phyloP scores from a whole-genome alignment of 1,140 invertebrate genomes.

The Megalonaias nervosa region DNA sequence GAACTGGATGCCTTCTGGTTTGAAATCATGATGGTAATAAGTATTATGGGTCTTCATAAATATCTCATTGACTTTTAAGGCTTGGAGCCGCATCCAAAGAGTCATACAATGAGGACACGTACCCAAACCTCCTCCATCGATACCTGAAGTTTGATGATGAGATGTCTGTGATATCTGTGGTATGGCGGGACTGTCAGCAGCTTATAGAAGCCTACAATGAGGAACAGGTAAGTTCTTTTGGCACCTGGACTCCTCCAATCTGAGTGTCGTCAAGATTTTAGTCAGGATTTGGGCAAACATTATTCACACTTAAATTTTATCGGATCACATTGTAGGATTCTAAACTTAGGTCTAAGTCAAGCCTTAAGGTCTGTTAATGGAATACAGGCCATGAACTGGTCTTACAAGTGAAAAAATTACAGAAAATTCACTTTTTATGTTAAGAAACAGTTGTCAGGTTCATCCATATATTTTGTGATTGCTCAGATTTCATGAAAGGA shows the following conservation, averaged over 20 bases:
- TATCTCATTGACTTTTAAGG: conserved; percentile 40
- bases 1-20: too few relatives aligned
- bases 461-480: too few relatives aligned
- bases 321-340: too few relatives aligned
- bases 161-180: conserved; percentile 76
- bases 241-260: not conserved
- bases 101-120: conserved; percentile 71
- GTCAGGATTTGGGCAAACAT: too few relatives aligned
- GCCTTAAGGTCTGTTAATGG: too few relatives aligned
- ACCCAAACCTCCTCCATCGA: conserved; percentile 74
- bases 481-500: too few relatives aligned
- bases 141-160: conserved; percentile 79
- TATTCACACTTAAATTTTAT: too few relatives aligned
- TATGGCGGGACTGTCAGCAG: conserved; percentile 77
- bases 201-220: conserved; percentile 77
- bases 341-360: too few relatives aligned
- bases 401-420: too few relatives aligned
- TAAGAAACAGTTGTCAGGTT: too few relatives aligned
- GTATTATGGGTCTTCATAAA: not conserved
- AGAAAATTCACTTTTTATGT: too few relatives aligned
- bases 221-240: conserved; percentile 62
- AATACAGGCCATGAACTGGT: too few relatives aligned
- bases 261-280: not conserved
- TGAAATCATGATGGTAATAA: not conserved
- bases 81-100: conserved; percentile 63